phyloP scores from a whole-genome alignment of 2,113 vertebrate genomes.

The Grallaria varia region DNA sequence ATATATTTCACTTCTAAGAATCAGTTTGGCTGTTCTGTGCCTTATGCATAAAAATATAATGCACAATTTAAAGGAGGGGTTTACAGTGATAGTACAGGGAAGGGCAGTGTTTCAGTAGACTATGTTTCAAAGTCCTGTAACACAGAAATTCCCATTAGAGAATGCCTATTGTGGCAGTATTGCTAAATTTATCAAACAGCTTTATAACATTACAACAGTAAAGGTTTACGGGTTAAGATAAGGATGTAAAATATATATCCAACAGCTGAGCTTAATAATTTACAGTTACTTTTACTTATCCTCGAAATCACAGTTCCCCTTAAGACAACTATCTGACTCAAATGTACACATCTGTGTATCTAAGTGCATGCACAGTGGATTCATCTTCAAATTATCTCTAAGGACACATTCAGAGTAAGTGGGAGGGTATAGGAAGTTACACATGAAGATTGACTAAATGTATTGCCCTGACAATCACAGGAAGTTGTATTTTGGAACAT shows the following conservation, averaged over 20 bases:
- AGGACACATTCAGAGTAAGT: neutral
- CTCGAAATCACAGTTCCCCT: neutral
- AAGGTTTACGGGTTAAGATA: neutral
- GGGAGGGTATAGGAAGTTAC: neutral
- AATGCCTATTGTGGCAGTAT: neutral
- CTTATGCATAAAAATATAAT: neutral
- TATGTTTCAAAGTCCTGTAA: neutral
- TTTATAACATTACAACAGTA: neutral
- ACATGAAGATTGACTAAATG: neutral
- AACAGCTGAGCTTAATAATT: neutral
- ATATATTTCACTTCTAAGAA: neutral
- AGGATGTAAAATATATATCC: neutral
- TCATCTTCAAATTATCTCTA: neutral
- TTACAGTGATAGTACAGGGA: neutral
- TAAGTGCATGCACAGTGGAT: neutral
- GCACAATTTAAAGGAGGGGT: neutral
- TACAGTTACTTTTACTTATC: neutral
- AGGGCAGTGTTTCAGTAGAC: neutral
- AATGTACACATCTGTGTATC: neutral
- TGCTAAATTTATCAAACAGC: neutral
- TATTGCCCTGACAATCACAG: neutral
- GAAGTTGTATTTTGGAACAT: neutral
- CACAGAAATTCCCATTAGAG: neutral
- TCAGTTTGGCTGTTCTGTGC: neutral
- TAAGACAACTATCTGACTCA: neutral